Conservation (phyloP, 1,140 invertebrate species). For the Philotrypesis tridentata region DNA sequence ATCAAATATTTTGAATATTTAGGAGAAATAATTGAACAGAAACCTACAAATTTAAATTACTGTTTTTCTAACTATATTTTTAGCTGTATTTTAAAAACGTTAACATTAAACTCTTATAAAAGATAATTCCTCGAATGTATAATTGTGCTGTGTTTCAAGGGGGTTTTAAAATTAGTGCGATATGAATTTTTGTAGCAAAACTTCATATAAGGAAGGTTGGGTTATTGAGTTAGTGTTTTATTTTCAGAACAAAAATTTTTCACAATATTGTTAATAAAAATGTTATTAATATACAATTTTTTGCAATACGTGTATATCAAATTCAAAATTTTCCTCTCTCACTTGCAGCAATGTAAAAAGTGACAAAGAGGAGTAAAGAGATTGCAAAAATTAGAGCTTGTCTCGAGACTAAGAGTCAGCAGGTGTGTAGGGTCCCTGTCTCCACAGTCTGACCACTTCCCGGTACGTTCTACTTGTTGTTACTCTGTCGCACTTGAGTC, state of each 20-base stretch:
- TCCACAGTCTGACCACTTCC: slow-evolving; percentile 52
- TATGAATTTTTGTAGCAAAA: too few relatives aligned
- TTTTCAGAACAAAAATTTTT: slow-evolving; percentile 6
- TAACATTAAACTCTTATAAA: too few relatives aligned
- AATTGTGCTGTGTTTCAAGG: too few relatives aligned
- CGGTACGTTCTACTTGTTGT: slow-evolving; percentile 44
- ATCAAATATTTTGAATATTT: too few relatives aligned
- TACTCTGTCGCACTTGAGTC: slow-evolving; percentile 22
- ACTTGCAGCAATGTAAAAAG: not conserved
- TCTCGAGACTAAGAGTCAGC: not conserved
- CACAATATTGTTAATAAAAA: not conserved
- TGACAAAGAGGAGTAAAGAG: slow-evolving; percentile 37
- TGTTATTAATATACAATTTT: not conserved
- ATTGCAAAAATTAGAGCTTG: not conserved
- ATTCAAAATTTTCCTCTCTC: not conserved
- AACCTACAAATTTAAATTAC: too few relatives aligned
- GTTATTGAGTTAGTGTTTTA: slow-evolving; percentile 21
- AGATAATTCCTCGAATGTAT: too few relatives aligned
- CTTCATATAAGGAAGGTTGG: too few relatives aligned
- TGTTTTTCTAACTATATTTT: too few relatives aligned
- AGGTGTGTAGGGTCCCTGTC: not conserved
- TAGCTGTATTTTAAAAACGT: too few relatives aligned
- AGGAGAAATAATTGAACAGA: too few relatives aligned
- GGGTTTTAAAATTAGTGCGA: too few relatives aligned
- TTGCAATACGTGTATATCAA: not conserved